phyloP scores from a whole-genome alignment of 1,140 invertebrate species.

The Gyrodactylus salaris region DNA sequence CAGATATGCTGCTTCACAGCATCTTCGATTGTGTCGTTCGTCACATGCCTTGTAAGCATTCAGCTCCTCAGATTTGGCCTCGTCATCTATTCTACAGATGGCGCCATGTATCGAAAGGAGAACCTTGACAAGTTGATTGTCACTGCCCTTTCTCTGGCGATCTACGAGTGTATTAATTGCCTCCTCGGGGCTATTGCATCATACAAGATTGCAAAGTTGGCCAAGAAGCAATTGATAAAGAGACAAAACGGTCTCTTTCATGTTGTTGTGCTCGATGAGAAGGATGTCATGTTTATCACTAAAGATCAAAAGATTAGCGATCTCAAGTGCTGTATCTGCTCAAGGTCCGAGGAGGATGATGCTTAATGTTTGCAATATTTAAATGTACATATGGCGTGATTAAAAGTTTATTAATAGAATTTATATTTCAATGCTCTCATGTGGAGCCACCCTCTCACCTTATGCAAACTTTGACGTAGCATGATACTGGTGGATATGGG shows the following conservation, averaged over 20 bases:
- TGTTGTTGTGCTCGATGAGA: neutral
- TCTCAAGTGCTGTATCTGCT: no score
- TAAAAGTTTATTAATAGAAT: no score
- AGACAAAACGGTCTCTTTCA: neutral
- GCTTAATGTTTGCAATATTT: no score
- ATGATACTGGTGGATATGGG: no score
- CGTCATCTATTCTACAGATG: conserved; percentile 21
- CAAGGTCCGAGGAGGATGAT: no score
- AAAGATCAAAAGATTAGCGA: neutral
- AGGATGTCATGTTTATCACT: neutral
- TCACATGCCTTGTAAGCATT: conserved; percentile 19
- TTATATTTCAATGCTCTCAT: no score
- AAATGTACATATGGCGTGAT: no score
- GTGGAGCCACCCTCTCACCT: no score
- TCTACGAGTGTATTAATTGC: conserved; percentile 17
- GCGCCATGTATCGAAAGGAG: conserved; percentile 19
- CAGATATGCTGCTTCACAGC: conserved; percentile 23
- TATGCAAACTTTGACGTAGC: no score
- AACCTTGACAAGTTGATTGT: conserved; percentile 13
- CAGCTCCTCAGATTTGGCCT: conserved; percentile 20
- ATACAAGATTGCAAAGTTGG: neutral
- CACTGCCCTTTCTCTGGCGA: conserved; percentile 15
- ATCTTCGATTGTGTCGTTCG: conserved; percentile 19
- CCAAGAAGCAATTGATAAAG: neutral
- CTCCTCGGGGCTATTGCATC: conserved; percentile 12